Evolutionary conservation across 1,140 invertebrate species (phyloP).

Genomic region (Aphaenogaster rudis): DNA sequence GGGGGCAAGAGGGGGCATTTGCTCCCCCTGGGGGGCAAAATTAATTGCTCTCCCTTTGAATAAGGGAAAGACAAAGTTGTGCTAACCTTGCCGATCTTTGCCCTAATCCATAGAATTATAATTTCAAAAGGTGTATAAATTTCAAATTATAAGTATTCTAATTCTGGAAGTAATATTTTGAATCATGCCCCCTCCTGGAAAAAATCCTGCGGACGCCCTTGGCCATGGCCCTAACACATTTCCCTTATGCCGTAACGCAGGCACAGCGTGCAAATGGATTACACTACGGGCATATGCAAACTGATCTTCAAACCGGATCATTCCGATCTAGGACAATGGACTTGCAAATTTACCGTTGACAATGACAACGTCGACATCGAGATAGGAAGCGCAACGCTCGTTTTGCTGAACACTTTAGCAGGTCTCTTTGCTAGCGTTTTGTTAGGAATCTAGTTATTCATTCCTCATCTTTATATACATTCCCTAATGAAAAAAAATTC

Average conservation of each 20-base stretch:
- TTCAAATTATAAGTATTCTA: too few relatives aligned
- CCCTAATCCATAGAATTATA: too few relatives aligned
- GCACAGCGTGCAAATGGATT: slow-evolving; percentile 82
- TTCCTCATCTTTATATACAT: not conserved
- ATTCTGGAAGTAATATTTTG: too few relatives aligned
- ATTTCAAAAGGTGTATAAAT: too few relatives aligned
- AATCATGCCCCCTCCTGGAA: too few relatives aligned
- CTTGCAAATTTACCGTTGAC: slow-evolving; percentile 79
- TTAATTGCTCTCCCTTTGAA: too few relatives aligned
- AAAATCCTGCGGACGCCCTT: too few relatives aligned
- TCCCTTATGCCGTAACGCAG: slow-evolving; percentile 64
- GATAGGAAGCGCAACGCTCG: slow-evolving; percentile 79
- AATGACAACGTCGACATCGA: slow-evolving; percentile 71
- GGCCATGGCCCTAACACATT: not conserved
- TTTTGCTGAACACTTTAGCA: slow-evolving; percentile 78
- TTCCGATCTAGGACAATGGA: slow-evolving; percentile 84
- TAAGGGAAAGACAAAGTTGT: too few relatives aligned
- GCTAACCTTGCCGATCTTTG: too few relatives aligned
- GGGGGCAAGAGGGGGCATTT: too few relatives aligned
- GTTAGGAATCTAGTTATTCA: not conserved
- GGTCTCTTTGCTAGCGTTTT: slow-evolving; percentile 70
- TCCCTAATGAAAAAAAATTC: too few relatives aligned
- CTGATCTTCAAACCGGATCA: slow-evolving; percentile 82
- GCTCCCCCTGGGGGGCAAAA: too few relatives aligned
- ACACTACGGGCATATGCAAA: slow-evolving; percentile 81